phyloP scores from a whole-genome alignment of 2,113 vertebrate genomes.

The Pygoscelis antarcticus region DNA sequence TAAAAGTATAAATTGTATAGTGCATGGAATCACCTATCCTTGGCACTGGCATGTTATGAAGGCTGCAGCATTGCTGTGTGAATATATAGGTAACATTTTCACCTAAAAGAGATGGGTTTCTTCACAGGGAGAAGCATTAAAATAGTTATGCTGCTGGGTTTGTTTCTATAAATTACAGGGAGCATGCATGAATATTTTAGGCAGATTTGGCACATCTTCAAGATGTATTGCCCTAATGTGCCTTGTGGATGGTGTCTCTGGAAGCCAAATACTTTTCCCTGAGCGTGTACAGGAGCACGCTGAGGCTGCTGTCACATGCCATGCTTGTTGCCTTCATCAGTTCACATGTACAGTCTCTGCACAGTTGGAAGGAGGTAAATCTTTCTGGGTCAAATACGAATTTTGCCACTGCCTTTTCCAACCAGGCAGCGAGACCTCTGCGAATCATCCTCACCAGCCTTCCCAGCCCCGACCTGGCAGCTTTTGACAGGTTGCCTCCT shows the following conservation, averaged over 20 bases:
- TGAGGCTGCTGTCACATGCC: not conserved
- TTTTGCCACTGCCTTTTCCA: not conserved
- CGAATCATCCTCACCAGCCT: not conserved
- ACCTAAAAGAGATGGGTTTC: not conserved
- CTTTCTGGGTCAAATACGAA: not conserved
- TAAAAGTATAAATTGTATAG: not conserved
- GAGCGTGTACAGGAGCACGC: rapidly evolving
- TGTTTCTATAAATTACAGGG: conserved; percentile 34
- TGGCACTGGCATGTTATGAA: rapidly evolving
- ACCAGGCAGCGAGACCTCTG: not conserved
- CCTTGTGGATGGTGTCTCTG: not conserved
- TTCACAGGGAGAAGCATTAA: not conserved
- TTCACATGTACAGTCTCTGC: not conserved
- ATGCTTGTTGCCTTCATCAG: not conserved
- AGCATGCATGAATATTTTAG: conserved; percentile 18
- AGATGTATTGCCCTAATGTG: not conserved
- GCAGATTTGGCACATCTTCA: not conserved
- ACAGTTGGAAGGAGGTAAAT: not conserved
- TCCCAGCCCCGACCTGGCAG: not conserved
- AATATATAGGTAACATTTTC: not conserved
- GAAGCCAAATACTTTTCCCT: not conserved
- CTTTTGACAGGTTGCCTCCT: not conserved
- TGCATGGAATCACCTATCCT: not conserved
- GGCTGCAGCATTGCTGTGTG: not conserved
- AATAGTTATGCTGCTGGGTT: not conserved